Evolutionary conservation across 2,797 vertebrate genomes (phyloP).

Genomic region (Cossypha caffra): DNA sequence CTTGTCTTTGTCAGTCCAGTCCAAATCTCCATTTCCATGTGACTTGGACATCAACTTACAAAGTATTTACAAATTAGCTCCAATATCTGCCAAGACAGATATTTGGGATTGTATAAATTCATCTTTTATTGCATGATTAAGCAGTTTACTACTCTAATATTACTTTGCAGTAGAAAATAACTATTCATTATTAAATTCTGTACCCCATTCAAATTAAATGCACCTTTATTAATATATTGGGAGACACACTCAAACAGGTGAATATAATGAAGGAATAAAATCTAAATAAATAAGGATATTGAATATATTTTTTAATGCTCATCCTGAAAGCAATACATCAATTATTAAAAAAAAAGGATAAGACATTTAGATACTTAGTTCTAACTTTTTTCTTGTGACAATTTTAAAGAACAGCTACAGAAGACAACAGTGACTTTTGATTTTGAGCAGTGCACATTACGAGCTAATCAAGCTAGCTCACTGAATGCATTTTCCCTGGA

Average conservation of each 20-base stretch:
- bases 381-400: not conserved
- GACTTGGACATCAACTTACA: conserved; percentile 28
- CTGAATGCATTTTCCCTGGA: not conserved
- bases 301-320: not conserved
- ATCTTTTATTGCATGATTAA: not conserved
- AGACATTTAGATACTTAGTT: not conserved
- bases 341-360: not conserved
- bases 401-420: not conserved
- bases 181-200: not conserved
- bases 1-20: conserved; percentile 66
- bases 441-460: not conserved
- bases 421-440: not conserved
- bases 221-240: not conserved
- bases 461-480: not conserved
- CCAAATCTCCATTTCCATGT: conserved; percentile 36
- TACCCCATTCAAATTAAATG: not conserved
- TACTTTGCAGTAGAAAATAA: conserved; percentile 5
- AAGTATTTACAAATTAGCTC: conserved; percentile 57
- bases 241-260: not conserved
- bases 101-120: conserved; percentile 1
- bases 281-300: not conserved
- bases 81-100: conserved; percentile 37
- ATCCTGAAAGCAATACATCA: not conserved
- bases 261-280: not conserved
- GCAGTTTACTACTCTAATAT: not conserved